Conservation (phyloP, 1,140 invertebrate genomes). For the Panagrolaimus sp. region DNA sequence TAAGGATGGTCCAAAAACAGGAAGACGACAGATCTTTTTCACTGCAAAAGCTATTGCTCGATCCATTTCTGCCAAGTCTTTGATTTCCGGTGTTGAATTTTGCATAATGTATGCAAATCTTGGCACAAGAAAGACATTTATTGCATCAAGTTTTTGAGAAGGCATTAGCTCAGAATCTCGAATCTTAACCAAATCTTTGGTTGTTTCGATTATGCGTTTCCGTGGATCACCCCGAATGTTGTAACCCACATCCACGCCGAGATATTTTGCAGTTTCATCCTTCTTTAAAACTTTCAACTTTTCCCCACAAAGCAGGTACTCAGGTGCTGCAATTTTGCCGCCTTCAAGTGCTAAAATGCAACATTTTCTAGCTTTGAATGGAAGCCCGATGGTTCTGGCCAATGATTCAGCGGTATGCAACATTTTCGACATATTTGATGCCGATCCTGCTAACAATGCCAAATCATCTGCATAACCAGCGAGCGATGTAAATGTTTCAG, state of each 20-base stretch:
- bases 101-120: not conserved
- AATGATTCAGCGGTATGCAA: not conserved
- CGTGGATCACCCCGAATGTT: not conserved
- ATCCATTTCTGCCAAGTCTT: not conserved
- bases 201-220: too few relatives aligned
- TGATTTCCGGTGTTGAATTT: not conserved
- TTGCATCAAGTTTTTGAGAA: not conserved
- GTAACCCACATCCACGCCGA: not conserved
- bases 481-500: not conserved
- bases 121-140: not conserved
- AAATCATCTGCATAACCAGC: constrained; percentile 3
- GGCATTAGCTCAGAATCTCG: not conserved
- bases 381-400: not conserved
- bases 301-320: not conserved
- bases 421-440: not conserved
- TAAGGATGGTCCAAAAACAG: not conserved
- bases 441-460: not conserved
- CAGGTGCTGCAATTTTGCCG: not conserved
- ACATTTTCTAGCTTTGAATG: not conserved
- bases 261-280: not conserved
- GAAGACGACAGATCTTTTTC: not conserved
- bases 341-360: not conserved
- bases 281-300: not conserved
- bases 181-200: constrained; percentile 1
- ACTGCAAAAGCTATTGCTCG: not conserved